Evolutionary conservation across 2,113 vertebrate genomes (phyloP).

Genomic region (Tiliqua scincoides): DNA sequence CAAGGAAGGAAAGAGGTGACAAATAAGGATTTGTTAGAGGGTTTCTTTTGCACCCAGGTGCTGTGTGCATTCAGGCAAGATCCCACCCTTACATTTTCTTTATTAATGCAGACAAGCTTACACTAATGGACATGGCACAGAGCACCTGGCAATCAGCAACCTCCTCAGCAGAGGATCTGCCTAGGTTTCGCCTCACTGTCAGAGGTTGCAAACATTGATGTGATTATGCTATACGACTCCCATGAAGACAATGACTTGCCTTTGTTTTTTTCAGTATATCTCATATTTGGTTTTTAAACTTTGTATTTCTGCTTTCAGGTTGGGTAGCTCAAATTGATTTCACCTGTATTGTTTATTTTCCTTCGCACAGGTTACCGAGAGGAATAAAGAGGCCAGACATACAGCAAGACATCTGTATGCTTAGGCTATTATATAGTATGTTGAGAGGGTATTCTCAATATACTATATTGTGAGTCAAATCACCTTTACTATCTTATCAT

Average conservation of each 20-base stretch:
- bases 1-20: no score
- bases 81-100: not conserved
- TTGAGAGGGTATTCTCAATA: not conserved
- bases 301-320: not conserved
- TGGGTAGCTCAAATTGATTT: not conserved
- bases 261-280: not conserved
- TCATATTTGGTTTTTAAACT: not conserved
- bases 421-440: not conserved
- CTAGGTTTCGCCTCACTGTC: not conserved
- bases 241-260: not conserved
- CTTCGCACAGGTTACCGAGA: not conserved
- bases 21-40: not conserved
- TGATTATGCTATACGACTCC: not conserved
- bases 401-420: not conserved
- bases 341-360: not conserved
- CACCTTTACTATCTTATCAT: constrained; percentile 72
- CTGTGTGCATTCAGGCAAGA: not conserved
- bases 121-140: not conserved
- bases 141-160: no score
- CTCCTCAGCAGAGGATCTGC: not conserved
- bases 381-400: not conserved
- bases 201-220: not conserved
- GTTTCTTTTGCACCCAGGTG: not conserved
- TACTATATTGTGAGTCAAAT: constrained; percentile 21
- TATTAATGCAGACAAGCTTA: not conserved